Evolutionary conservation across 2,113 vertebrate species (phyloP), one percentile per base, ranked within the genome.

Genomic region (Tragelaphus buxtoni): DNA sequence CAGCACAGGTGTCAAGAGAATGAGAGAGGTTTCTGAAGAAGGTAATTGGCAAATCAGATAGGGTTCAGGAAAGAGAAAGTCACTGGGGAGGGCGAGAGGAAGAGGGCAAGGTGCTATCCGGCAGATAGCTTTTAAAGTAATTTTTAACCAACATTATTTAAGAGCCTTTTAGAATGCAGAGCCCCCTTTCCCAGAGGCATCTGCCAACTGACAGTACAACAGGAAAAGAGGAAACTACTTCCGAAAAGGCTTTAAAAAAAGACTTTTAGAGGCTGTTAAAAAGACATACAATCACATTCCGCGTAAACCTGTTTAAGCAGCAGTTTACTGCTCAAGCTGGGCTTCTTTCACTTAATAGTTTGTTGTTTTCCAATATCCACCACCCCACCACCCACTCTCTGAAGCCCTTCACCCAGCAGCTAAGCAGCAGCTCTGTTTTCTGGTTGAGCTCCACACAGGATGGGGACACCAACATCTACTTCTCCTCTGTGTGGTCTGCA

Each of bases 191-290:
- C 65, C 49, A 89, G 83, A 94, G 95, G 63, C 88, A 96, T 96
- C 91, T 98, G 94, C 82, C 92, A 97, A 86, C 91, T 74, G 84
- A 91, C 35, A 10, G 24, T 65, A 81, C 20, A 82, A 51, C 7
- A 39, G 76, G 90, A 42, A 97, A 97, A 97, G 91, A 85, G 53
- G 69, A 76, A 97, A 98, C 60, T 51, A 74, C 35, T 95, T 94
- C 91, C 3, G 53, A 91, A 86, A 86, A 97, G n/a, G 51, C 4
- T 89, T 90, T 96, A 20, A 93, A 94, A 91, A 92, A 82, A 94
- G 90, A 97, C 95, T 96, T 98, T 96, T 90, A 96, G 74, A 96
- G 87, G 63, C 94, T 88, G 90, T 97, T 98, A 98, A 88, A 97
- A 96, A 93, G 80, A 98, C 96, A 65, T 92, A 82, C 79, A 97